These are phyloP conservation scores for Ploceus nigricollis DNA, from an alignment of 2,113 vertebrate genomes.

Conservation along the genomic window DNA sequence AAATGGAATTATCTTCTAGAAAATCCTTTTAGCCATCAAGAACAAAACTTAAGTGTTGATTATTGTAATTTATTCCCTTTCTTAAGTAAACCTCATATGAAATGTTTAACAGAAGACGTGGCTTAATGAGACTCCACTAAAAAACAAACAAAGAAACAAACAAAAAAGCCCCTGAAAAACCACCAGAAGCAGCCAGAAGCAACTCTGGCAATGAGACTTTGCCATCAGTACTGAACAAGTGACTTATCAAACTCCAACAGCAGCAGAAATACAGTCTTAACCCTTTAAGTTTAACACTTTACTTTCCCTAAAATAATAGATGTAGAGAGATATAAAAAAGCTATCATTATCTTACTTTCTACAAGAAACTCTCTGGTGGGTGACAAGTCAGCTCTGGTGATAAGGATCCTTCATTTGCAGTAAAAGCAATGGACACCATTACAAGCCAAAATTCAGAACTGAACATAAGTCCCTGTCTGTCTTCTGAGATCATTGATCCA, in stretches of 20 bases:
- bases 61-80: background rate
- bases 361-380: background rate
- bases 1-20: background rate
- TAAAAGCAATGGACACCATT: background rate
- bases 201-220: background rate
- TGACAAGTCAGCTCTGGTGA: background rate
- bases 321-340: background rate
- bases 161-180: background rate
- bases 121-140: background rate
- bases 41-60: background rate
- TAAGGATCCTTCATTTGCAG: background rate
- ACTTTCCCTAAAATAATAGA: background rate
- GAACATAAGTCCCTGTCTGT: background rate
- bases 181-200: background rate
- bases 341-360: background rate
- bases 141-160: background rate
- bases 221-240: background rate
- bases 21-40: background rate
- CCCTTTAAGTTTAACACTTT: background rate
- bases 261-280: background rate
- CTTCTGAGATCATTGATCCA: background rate
- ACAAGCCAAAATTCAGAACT: background rate
- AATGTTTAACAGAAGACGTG: background rate
- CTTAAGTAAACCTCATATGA: background rate
- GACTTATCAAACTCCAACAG: background rate